Conservation (phyloP, 1,140 invertebrate species). For the Ganaspis sp. region DNA sequence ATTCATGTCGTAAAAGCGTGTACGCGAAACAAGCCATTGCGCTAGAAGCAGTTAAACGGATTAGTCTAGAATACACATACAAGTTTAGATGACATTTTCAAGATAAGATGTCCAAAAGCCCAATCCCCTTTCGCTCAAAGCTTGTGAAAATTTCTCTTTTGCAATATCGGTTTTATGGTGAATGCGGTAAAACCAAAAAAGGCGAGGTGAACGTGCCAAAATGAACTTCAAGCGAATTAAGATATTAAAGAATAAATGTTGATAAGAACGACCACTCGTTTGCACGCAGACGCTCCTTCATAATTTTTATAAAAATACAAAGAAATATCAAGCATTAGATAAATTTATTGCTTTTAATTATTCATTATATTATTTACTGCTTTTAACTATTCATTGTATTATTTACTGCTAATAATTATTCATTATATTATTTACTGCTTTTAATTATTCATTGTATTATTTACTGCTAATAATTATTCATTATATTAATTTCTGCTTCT, state of each 20-base stretch:
- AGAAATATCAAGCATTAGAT: no score
- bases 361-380: no score
- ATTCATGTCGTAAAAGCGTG: constrained; percentile 13
- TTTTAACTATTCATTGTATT: no score
- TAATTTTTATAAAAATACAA: neutral
- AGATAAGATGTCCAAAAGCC: neutral
- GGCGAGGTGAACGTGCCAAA: constrained; percentile 38
- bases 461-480: no score
- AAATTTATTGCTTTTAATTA: no score
- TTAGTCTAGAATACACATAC: neutral
- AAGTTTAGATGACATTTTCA: neutral
- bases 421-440: no score
- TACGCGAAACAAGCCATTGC: neutral
- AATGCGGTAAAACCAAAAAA: constrained; percentile 36
- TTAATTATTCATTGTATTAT: no score
- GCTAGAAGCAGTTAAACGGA: constrained; percentile 4
- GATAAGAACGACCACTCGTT: neutral
- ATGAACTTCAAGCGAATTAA: constrained; percentile 27
- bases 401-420: no score
- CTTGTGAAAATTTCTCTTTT: constrained; percentile 23
- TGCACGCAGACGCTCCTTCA: neutral
- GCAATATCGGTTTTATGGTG: constrained; percentile 42
- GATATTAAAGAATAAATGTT: neutral
- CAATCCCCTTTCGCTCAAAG: neutral
- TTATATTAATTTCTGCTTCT: no score